Percentiles rank a stretch among this genome's conserved stretches.
phyloP scores from a whole-genome alignment of 2,888 invertebrate species.

The Cryptocephalus moraei region DNA sequence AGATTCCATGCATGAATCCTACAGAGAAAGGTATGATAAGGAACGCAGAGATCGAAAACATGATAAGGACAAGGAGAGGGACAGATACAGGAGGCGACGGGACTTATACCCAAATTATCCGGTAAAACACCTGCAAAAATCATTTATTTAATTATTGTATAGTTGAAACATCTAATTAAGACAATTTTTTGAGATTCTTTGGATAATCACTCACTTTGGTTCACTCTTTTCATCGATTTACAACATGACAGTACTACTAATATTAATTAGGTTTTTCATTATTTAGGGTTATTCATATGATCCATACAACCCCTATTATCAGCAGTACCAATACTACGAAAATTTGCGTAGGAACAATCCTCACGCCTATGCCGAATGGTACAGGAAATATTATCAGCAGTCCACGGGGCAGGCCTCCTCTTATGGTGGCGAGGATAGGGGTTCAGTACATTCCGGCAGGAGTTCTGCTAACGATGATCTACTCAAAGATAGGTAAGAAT shows the following conservation, averaged over 20 bases:
- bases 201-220: no score
- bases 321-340: conserved; percentile 64
- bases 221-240: no score
- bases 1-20: conserved; percentile 36
- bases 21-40: conserved; percentile 31
- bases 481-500: conserved; percentile 46
- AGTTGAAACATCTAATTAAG: no score
- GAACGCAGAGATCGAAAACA: conserved; percentile 30
- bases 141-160: no score
- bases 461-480: conserved; percentile 63
- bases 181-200: no score
- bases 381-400: conserved; percentile 54
- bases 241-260: no score
- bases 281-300: conserved; percentile 40
- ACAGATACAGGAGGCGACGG: conserved; percentile 28
- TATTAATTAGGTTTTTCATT: no score
- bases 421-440: conserved; percentile 52
- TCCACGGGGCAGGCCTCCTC: conserved; percentile 22
- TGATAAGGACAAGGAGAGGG: conserved; percentile 7
- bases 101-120: conserved; percentile 16
- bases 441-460: conserved; percentile 73
- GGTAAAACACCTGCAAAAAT: no score
- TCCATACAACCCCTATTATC: conserved; percentile 49
- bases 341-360: conserved; percentile 69
- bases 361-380: conserved; percentile 67